phyloP scores from a whole-genome alignment of 2,888 invertebrate species.

The Ypsolopha scabrella region DNA sequence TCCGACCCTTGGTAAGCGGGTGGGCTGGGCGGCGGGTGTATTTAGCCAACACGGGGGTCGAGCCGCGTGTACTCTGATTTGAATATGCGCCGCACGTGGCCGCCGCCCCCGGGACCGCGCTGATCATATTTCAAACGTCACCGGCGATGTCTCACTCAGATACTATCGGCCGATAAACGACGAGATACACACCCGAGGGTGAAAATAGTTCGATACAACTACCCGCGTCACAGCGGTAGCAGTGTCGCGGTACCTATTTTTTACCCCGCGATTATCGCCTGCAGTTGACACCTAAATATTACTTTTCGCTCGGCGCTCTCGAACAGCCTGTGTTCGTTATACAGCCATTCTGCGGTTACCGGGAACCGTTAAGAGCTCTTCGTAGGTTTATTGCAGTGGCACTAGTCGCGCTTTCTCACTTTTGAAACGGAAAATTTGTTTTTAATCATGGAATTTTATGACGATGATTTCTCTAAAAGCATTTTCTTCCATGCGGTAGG shows the following conservation, averaged over 20 bases:
- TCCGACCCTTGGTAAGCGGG: conserved; percentile 67
- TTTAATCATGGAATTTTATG: background rate
- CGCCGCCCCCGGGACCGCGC: conserved; percentile 57
- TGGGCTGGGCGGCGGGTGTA: conserved; percentile 63
- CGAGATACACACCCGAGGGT: conserved; percentile 33
- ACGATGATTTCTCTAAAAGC: background rate
- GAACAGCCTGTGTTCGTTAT: conserved; percentile 26
- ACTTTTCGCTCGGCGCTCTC: conserved; percentile 26
- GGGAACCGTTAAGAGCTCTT: conserved; percentile 30
- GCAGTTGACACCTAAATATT: conserved; percentile 69
- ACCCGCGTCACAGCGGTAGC: background rate
- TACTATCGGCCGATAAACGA: conserved; percentile 66
- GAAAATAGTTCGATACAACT: conserved; percentile 4
- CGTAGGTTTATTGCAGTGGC: conserved; percentile 51
- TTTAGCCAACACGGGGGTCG: conserved; percentile 69
- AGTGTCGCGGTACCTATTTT: conserved; percentile 44
- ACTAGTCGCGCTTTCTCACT: conserved; percentile 7
- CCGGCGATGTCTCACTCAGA: conserved; percentile 69
- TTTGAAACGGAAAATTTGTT: background rate
- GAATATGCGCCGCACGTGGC: conserved; percentile 68
- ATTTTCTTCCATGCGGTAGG: conserved; percentile 15
- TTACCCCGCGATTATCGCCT: conserved; percentile 65
- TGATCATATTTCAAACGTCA: conserved; percentile 71
- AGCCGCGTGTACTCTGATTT: conserved; percentile 67
- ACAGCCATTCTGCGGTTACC: conserved; percentile 48